phyloP scores from a whole-genome alignment of 2,888 invertebrate species.

The Lamellibrachia columna region DNA sequence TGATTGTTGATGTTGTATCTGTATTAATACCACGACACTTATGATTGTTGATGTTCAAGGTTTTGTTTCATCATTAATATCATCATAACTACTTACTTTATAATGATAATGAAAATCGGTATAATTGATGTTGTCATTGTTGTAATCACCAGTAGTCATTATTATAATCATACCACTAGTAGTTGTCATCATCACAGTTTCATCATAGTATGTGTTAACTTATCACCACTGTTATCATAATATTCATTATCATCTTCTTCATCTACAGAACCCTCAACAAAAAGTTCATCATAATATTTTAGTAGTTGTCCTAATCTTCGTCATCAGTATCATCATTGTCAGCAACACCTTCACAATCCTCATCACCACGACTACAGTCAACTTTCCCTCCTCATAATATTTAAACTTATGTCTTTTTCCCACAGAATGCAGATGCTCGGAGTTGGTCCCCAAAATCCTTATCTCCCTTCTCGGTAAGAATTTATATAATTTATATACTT shows the following conservation, averaged over 20 bases:
- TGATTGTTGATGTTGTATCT: too few relatives aligned
- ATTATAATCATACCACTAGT: not conserved
- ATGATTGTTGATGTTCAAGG: not conserved
- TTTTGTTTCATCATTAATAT: not conserved
- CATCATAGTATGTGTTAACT: not conserved
- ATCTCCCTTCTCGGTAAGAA: not conserved
- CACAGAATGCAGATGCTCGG: not conserved
- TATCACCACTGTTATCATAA: not conserved
- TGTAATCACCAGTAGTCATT: not conserved
- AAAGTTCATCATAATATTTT: not conserved
- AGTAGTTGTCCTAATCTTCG: not conserved
- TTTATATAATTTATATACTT: not conserved
- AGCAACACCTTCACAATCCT: too few relatives aligned
- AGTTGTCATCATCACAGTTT: not conserved
- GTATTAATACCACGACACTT: too few relatives aligned
- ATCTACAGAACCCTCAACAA: not conserved
- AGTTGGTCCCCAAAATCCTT: not conserved
- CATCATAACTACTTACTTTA: not conserved
- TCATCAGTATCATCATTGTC: not conserved
- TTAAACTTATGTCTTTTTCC: not conserved
- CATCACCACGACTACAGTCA: not conserved
- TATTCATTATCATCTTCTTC: not conserved
- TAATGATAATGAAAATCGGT: not conserved
- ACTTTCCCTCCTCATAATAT: not conserved
- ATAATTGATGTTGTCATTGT: not conserved